phyloP scores from a whole-genome alignment of 2,888 invertebrate genomes.

The Aphidoletes aphidimyza region DNA sequence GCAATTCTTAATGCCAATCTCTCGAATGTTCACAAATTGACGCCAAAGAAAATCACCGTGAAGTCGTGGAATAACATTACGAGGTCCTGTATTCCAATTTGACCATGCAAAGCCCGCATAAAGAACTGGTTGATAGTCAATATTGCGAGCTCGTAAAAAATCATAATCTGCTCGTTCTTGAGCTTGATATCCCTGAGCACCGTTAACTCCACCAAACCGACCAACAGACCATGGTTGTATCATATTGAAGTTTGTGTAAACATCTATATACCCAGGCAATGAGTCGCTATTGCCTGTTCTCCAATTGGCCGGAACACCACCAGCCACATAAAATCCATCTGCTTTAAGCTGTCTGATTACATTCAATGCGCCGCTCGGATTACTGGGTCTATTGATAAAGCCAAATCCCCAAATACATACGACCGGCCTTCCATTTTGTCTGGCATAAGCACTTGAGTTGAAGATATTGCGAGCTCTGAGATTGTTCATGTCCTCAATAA shows the following conservation, averaged over 20 bases:
- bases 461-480: not conserved
- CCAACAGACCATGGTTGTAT: constrained; percentile 3
- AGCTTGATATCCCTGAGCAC: not conserved
- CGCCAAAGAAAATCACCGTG: not conserved
- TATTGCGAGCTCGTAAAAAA: no score
- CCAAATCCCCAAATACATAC: not conserved
- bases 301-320: not conserved
- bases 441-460: not conserved
- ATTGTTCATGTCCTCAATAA: not conserved
- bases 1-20: not conserved
- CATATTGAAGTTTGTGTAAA: not conserved
- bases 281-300: not conserved
- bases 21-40: not conserved
- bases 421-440: not conserved
- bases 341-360: not conserved
- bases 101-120: not conserved
- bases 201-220: not conserved
- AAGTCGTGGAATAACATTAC: not conserved
- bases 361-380: not conserved
- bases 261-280: not conserved
- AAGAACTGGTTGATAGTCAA: constrained; percentile 18
- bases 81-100: not conserved
- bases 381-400: not conserved
- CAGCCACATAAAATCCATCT: not conserved
- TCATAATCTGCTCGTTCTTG: not conserved